Conservation (phyloP, 1,140 invertebrate species). For the Temnothorax longispinosus region DNA sequence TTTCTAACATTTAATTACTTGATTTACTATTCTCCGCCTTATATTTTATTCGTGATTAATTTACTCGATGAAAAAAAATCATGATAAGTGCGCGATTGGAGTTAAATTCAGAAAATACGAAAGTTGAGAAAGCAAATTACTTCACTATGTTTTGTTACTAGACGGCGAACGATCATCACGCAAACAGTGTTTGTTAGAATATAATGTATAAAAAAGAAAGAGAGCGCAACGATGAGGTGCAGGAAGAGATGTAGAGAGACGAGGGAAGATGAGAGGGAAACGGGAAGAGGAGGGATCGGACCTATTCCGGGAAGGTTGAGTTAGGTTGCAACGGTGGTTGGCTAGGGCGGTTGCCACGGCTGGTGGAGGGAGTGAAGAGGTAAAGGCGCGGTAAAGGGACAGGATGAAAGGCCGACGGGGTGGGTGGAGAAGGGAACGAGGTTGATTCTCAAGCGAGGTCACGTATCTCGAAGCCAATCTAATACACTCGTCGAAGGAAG, state of each 20-base stretch:
- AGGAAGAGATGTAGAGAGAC: slow-evolving; percentile 37
- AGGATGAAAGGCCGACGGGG: slow-evolving; percentile 49
- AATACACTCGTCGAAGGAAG: slow-evolving; percentile 81
- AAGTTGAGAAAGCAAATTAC: not conserved
- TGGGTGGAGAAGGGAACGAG: slow-evolving; percentile 72
- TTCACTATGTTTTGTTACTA: not conserved
- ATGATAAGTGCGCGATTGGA: not conserved
- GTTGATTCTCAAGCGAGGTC: slow-evolving; percentile 83
- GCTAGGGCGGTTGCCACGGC: slow-evolving; percentile 56
- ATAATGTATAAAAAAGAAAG: slow-evolving; percentile 24
- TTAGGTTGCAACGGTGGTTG: slow-evolving; percentile 70
- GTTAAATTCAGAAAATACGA: not conserved
- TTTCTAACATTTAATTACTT: not conserved
- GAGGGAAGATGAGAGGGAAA: slow-evolving; percentile 25
- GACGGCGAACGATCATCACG: not conserved
- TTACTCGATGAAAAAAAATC: not conserved
- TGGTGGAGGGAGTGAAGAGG: slow-evolving; percentile 59
- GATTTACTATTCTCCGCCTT: not conserved
- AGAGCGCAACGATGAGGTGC: slow-evolving; percentile 3
- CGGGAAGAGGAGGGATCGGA: slow-evolving; percentile 1
- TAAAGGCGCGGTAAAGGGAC: slow-evolving; percentile 35
- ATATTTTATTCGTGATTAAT: not conserved
- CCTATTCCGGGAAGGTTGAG: slow-evolving; percentile 71
- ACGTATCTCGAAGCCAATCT: slow-evolving; percentile 84
- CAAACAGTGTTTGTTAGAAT: slow-evolving; percentile 33